These are phyloP conservation scores for Nephrotoma guestfalica DNA, from an alignment of 2,888 invertebrate genomes.

Conservation along the genomic window DNA sequence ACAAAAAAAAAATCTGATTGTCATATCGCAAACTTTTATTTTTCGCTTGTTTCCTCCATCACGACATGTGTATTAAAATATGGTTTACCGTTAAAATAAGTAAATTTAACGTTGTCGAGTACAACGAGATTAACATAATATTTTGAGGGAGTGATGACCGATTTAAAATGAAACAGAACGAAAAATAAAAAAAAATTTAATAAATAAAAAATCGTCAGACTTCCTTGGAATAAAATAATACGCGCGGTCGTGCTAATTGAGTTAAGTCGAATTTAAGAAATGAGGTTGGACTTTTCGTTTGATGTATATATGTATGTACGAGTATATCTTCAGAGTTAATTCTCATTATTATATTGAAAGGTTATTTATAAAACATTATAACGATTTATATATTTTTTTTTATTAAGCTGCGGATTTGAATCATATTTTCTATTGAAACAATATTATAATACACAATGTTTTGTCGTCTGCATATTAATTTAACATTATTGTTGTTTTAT, in stretches of 20 bases:
- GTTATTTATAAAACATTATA: background rate
- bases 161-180: background rate
- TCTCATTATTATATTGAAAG: background rate
- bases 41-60: background rate
- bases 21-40: background rate
- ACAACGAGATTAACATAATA: background rate
- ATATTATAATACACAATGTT: background rate
- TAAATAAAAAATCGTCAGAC: background rate
- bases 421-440: background rate
- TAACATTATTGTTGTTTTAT: background rate
- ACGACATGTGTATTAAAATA: background rate
- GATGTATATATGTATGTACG: background rate
- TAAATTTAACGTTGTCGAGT: background rate
- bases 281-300: background rate
- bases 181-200: background rate
- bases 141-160: background rate
- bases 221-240: background rate
- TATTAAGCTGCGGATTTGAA: background rate
- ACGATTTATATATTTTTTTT: background rate
- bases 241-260: background rate
- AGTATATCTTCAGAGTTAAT: too few species aligned
- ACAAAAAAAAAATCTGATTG: background rate
- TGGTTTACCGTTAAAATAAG: background rate
- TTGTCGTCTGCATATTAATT: background rate
- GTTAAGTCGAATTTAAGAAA: background rate